Evolutionary conservation across 92 coral and sea anemone genomes (phyloP).

Genomic region (Paragorgia papillata): DNA sequence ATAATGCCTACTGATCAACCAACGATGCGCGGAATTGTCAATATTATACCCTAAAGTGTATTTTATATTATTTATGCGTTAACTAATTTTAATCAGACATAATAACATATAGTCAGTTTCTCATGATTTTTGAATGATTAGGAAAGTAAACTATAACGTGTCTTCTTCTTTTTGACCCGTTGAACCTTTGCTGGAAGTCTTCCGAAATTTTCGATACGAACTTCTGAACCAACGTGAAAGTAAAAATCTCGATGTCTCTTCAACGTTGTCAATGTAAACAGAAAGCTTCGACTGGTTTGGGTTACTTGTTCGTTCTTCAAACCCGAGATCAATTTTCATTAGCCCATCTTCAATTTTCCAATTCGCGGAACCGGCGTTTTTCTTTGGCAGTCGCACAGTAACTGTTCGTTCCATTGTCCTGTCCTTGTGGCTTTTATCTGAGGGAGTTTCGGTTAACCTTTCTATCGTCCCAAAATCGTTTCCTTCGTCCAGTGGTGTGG

Average conservation of each 20-base stretch:
- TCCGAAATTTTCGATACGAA: conserved; percentile 34
- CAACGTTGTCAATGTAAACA: conserved; percentile 6
- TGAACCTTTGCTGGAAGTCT: neutral
- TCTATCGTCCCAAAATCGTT: too few relatives aligned
- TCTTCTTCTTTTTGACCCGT: neutral
- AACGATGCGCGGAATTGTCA: too few relatives aligned
- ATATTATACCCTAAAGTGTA: too few relatives aligned
- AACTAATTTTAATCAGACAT: too few relatives aligned
- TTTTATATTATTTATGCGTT: too few relatives aligned
- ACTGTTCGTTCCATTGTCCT: neutral
- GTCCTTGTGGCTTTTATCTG: too few relatives aligned
- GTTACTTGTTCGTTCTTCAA: neutral
- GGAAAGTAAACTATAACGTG: too few relatives aligned
- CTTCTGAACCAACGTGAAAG: conserved; percentile 38
- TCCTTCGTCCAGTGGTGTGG: too few relatives aligned
- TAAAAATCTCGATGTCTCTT: conserved; percentile 10
- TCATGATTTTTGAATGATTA: too few relatives aligned
- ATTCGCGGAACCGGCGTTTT: neutral
- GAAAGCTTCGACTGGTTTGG: neutral
- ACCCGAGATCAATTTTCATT: neutral
- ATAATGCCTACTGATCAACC: too few relatives aligned
- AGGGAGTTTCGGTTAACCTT: too few relatives aligned
- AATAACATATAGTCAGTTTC: too few relatives aligned
- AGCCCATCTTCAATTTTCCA: neutral
- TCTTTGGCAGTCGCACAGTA: conserved; percentile 11